Conservation (phyloP, 35 echinoderm and acorn worm genomes). For the Strongylocentrotus purpuratus region DNA sequence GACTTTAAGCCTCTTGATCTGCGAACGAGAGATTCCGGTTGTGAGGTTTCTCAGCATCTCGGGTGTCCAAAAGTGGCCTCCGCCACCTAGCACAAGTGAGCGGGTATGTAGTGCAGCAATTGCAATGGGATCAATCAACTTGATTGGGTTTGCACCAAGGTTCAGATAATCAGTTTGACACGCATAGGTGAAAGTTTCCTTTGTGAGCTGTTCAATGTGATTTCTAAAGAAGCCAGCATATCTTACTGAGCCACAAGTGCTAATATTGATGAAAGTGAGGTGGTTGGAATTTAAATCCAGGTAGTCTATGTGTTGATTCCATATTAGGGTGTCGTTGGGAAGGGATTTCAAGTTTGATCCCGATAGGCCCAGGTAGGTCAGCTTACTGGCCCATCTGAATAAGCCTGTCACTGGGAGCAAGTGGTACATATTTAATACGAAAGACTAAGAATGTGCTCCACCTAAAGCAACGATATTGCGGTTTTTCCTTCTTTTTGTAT, state of each 20-base stretch:
- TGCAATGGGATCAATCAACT: background rate
- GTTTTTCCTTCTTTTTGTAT: too few relatives aligned
- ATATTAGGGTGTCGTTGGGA: background rate
- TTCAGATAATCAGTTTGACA: background rate
- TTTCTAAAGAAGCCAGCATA: background rate
- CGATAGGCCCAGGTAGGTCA: background rate
- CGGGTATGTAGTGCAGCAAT: background rate
- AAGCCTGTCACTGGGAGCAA: background rate
- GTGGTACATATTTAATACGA: too few relatives aligned
- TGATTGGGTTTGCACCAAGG: background rate
- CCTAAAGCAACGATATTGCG: too few relatives aligned
- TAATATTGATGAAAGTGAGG: background rate
- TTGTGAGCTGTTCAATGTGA: background rate
- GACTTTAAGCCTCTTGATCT: background rate
- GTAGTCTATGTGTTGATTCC: background rate
- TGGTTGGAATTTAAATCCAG: background rate
- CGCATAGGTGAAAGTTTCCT: background rate
- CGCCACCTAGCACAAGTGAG: background rate
- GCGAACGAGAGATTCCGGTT: background rate
- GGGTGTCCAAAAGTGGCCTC: background rate
- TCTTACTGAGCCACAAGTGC: background rate
- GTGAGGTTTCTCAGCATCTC: background rate
- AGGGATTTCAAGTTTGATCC: background rate
- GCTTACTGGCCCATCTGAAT: background rate
- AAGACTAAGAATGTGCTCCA: too few relatives aligned